Base-by-base conservation (phyloP, 2,113 vertebrate species). In the Acinonyx jubatus region DNA sequence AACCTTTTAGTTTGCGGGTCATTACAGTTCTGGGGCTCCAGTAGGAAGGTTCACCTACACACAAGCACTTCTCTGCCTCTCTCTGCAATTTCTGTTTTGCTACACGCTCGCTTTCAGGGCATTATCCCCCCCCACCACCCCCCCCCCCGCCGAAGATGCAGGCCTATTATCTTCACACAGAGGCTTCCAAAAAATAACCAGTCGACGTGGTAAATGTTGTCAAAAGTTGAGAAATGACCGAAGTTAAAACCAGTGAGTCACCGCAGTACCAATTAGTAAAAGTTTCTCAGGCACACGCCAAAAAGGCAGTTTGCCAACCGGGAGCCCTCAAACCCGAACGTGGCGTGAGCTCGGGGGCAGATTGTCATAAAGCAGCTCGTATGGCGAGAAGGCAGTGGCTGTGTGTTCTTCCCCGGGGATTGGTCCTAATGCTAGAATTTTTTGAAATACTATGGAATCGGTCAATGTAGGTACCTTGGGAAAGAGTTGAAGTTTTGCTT, bases 291-390 rank as follows among this genome's bases (percentile, higher is more conserved):
- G 29, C 76, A 50, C 16, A 3, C 45, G 3, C 76, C 15, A 4
- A 1, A 31, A 19, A 16, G 4, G 16, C 45, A 19, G 27, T 79
- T 10, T 33, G 45, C 45, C 9, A 11, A 33, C 27, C 1, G 29
- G 27, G 45, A 19, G 45, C 76, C 0, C 45, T 33, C 8, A 4
- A 33, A 19, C 45, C 45, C 5, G 25, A 27, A 41, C 7, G 0
- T 11, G 45, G 76, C 12, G 2, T 11, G 76, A 50, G 45, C 76
- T 79, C 1, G 14, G 9, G 16, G 45, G 8, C 4, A 1, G 7
- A 11, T 10, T 16, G 16, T 50, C 9, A 52, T 31, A 33, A 52
- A 33, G 45, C 76, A 12, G 76, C 76, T 33, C 76, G 2, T 79
- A 2, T 1, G 29, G 76, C 0, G 45, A 50, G 29, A 18, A 11